Evolutionary conservation across 2,888 invertebrate species (phyloP), one percentile per base, ranked within the genome.

Genomic region (Scaptomyza caliginosa): DNA sequence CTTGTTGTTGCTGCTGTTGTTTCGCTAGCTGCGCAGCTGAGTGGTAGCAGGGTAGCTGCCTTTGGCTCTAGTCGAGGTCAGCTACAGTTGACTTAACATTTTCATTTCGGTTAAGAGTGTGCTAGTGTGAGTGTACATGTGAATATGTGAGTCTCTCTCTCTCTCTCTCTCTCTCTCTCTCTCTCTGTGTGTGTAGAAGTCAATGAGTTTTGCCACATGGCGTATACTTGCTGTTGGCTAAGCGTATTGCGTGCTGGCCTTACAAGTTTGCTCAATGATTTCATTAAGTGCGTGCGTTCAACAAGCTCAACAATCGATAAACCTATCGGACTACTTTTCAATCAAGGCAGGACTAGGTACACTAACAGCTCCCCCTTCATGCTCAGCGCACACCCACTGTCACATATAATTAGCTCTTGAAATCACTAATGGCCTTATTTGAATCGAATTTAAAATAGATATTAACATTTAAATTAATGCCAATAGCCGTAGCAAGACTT

Each of bases 1-100:
- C n/a, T 17, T n/a, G 24, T 17, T 38, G 38, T 13, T 55, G 46
- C 17, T 49, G 36, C 54, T 69, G 32, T 24, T 52, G 34, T 39
- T 49, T 46, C 10, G 13, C 13, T 46, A 32, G 62, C 38, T 43
- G 23, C 36, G 39, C 36, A 42, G 46, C 48, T 52, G 23, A 19
- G 30, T 39, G 42, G 46, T 43, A 30, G 28, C n/a, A 49, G 13
- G 45, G 40, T 13, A 48, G 39, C 39, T 55, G 67, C 60, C 72
- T 28, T 17, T 55, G 55, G 54, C 63, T 49, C 10, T 48, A 26
- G 48, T 51, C 64, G 84, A 71, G 86, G 84, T 86, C 80, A 80
- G 69, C 77, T 75, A 81, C 81, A 82, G 85, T 84, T 82, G 87
- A 82, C 87, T 82, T 81, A 86, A 81, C 81, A 82, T 82, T 82